These are phyloP conservation scores for Strix uralensis DNA, from an alignment of 2,113 vertebrate genomes.

Conservation along the genomic window DNA sequence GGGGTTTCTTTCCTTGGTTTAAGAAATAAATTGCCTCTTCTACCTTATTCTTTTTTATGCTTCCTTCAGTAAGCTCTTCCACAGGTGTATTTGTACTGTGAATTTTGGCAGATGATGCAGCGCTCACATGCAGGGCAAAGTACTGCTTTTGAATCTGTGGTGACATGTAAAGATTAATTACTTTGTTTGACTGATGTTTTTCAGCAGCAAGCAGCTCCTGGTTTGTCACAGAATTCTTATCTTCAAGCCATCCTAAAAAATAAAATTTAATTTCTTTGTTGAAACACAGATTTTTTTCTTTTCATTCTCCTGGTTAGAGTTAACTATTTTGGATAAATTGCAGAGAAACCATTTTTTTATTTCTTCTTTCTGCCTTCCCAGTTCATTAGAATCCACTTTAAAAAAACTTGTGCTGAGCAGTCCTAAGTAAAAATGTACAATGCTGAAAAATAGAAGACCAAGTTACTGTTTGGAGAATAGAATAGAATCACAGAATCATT, in stretches of 20 bases:
- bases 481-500: too few species aligned
- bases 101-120: background rate
- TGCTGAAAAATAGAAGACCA: background rate
- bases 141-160: background rate
- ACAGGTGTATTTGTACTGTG: background rate
- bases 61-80: background rate
- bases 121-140: background rate
- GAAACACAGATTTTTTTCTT: background rate
- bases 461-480: background rate
- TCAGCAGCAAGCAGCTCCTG: background rate
- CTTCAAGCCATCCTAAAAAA: slow-evolving; percentile 68
- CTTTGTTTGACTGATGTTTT: background rate
- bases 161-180: background rate
- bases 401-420: background rate
- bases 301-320: background rate
- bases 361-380: background rate
- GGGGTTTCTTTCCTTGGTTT: slow-evolving; percentile 1
- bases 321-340: background rate
- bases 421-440: background rate
- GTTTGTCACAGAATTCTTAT: background rate
- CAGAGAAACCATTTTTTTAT: background rate
- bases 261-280: background rate
- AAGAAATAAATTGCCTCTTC: background rate
- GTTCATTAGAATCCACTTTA: background rate
- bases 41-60: slow-evolving; percentile 1